Base-by-base conservation (phyloP, 2,888 invertebrate species). In the Hymenopus coronatus region DNA sequence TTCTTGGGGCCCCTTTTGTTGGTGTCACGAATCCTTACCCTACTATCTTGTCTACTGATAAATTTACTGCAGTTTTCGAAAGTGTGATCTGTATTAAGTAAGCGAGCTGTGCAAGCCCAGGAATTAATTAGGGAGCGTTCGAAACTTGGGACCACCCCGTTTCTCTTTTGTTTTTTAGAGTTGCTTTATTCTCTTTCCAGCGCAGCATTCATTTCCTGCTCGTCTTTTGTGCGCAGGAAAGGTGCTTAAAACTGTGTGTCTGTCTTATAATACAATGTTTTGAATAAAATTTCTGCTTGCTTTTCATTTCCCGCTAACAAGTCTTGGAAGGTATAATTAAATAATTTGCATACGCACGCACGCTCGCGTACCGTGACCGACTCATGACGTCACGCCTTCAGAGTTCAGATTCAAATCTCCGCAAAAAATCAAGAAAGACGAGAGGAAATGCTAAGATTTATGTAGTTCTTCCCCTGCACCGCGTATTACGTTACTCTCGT, bases 101-200 rank as follows among this genome's bases (percentile, higher is more conserved):
- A 70, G 54, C 6, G 54, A 70, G 20, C 54, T 25, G 20, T 15
- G 54, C 33, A 6, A 54, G 54, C 33, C n/a, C 82, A 81, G 33
- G 87, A 87, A 87, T 87, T 87, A 87, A 87, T 87, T 87, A 87
- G 87, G 82, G 40, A 87, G n/a, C 40, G 87, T 82, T 87, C 82
- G 82, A 82, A 82, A 82, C 82, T 87, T 87, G 82, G n/a, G 4
- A 85, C 85, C 54, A 6, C 20, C 54, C 54, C 54, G 20, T 54
- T 54, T 15, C 54, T 25, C 54, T 70, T 70, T 70, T 70, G 54
- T 70, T 70, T 70, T 70, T 70, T 70, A 6, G 25, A 20, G 54
- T 70, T 20, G 54, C 54, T 70, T 70, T 70, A 70, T 70, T 70
- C 54, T 70, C 54, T 20, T 54, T 33, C 15, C 54, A 54, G 3